Percentiles rank a stretch among this genome's conserved stretches.
phyloP scores from a whole-genome alignment of 2,888 invertebrate genomes.

The Trichogramma dendrolimi region DNA sequence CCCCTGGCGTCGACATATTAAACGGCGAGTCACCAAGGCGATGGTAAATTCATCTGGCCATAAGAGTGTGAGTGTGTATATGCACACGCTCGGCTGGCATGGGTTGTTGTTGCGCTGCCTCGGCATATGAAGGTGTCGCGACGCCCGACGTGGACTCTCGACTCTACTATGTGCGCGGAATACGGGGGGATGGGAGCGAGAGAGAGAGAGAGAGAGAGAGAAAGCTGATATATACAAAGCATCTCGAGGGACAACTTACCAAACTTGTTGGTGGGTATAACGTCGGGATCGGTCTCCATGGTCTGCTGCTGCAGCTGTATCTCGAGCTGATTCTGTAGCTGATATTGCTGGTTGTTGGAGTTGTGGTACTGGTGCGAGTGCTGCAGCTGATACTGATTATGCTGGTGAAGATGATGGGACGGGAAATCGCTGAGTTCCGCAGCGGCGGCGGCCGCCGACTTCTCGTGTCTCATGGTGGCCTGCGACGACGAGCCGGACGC shows the following conservation, averaged over 20 bases:
- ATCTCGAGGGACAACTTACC: conserved; percentile 53
- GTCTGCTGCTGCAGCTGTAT: conserved; percentile 46
- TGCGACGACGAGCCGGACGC: neutral
- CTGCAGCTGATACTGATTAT: conserved; percentile 19
- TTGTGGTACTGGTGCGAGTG: conserved; percentile 44
- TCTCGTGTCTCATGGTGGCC: neutral
- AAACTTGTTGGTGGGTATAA: conserved; percentile 68
- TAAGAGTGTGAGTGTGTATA: too few relatives aligned
- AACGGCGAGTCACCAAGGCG: too few relatives aligned
- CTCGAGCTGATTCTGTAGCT: conserved; percentile 26
- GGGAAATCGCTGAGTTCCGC: conserved; percentile 42
- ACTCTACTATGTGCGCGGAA: conserved; percentile 10
- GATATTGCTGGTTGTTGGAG: conserved; percentile 40
- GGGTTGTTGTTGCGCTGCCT: too few relatives aligned
- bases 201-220: neutral
- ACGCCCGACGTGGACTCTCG: neutral
- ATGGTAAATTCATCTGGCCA: too few relatives aligned
- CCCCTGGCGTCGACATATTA: too few relatives aligned
- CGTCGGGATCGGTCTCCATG: conserved; percentile 68
- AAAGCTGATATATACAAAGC: neutral
- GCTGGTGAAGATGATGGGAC: neutral
- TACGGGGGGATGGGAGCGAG: conserved; percentile 4
- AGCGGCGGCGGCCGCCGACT: conserved; percentile 33
- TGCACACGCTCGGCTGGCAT: too few relatives aligned
- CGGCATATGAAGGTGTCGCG: neutral